Percentiles rank a stretch among this genome's conserved stretches.
phyloP scores from a whole-genome alignment of 64 coral and sea anemone genomes.

The Cladopsammia gracilis region DNA sequence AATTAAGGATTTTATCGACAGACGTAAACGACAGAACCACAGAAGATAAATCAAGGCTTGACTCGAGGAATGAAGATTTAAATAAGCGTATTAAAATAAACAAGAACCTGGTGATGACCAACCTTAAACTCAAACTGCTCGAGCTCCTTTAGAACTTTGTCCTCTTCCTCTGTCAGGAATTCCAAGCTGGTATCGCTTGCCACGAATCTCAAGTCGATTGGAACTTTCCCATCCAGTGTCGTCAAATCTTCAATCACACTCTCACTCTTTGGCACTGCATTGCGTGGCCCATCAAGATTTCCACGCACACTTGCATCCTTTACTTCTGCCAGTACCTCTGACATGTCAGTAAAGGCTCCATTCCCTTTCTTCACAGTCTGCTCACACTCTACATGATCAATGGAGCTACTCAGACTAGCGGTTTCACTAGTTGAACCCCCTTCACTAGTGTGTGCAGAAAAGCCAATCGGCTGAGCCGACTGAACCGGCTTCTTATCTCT shows the following conservation, averaged over 20 bases:
- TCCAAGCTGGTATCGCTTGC: neutral
- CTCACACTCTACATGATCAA: neutral
- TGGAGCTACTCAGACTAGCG: neutral
- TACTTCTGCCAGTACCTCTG: neutral
- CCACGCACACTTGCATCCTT: neutral
- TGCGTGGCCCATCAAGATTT: neutral
- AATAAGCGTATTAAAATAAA: neutral
- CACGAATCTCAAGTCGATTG: constrained; percentile 52
- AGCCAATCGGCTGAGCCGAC: neutral
- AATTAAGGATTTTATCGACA: no score
- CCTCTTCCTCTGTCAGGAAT: constrained; percentile 28
- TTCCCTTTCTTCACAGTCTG: neutral
- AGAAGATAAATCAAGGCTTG: no score
- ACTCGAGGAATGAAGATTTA: no score
- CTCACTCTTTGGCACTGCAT: neutral
- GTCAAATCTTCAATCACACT: neutral
- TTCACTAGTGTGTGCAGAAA: neutral
- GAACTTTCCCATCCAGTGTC: constrained; percentile 6
- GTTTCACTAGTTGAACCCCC: neutral
- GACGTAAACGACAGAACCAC: no score
- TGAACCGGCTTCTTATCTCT: neutral
- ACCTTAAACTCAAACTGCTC: constrained; percentile 40
- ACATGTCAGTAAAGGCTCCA: neutral
- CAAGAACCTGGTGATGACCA: neutral
- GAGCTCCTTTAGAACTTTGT: constrained; percentile 15